Conservation (phyloP, 2,797 vertebrate species). For the Columba guinea region DNA sequence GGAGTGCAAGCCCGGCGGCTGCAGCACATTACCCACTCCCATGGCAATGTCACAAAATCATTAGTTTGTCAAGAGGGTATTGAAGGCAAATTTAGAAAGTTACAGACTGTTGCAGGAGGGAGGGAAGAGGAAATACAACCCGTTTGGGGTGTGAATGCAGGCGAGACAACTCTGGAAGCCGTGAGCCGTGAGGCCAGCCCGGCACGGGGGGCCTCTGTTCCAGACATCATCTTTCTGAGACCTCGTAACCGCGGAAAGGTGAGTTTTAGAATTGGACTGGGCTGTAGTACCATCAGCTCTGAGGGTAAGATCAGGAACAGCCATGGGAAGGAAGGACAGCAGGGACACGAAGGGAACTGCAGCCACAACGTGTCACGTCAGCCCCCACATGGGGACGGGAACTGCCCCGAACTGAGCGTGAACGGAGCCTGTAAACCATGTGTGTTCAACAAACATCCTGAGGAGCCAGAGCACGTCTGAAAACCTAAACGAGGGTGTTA, state of each 20-base stretch:
- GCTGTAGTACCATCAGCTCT: too few species aligned
- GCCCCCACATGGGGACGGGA: too few species aligned
- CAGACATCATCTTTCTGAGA: too few species aligned
- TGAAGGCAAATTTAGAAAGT: background rate
- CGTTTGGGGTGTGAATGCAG: background rate
- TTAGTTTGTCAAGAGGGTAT: background rate
- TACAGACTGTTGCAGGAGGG: background rate
- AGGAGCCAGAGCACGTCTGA: background rate
- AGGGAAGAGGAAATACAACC: background rate
- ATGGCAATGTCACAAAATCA: background rate
- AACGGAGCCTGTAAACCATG: background rate
- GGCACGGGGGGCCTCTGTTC: too few species aligned
- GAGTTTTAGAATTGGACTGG: too few species aligned
- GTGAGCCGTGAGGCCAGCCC: background rate
- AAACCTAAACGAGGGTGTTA: background rate
- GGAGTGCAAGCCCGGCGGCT: rapidly evolving
- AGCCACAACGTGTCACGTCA: too few species aligned
- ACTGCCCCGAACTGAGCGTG: too few species aligned
- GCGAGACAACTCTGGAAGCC: background rate
- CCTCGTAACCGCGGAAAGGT: too few species aligned
- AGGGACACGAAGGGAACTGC: too few species aligned
- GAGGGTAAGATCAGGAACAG: too few species aligned
- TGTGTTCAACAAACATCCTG: background rate
- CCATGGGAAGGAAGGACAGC: too few species aligned
- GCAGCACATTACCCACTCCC: background rate